Evolutionary conservation across 2,113 vertebrate species (phyloP).

Genomic region (Conger conger): DNA sequence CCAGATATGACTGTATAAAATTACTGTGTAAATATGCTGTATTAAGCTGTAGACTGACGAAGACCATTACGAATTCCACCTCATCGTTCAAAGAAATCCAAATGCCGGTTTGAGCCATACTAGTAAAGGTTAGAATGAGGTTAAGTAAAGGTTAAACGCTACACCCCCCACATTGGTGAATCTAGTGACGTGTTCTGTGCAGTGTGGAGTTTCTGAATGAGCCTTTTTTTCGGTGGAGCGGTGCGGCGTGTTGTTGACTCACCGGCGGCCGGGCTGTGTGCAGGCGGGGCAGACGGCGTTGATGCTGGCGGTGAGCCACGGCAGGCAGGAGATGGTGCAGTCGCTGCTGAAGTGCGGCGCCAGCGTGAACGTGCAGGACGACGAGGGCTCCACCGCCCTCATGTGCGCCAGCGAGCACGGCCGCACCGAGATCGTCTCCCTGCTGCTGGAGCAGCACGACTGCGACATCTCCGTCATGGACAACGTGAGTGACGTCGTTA

Average conservation of each 20-base stretch:
- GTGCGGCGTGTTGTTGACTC: constrained; percentile 7
- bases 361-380: constrained; percentile 83
- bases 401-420: constrained; percentile 96
- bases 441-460: constrained; percentile 82
- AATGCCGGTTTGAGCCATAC: neutral
- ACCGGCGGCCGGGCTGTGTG: neutral
- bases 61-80: too few species aligned
- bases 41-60: too few species aligned
- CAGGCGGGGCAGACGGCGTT: constrained; percentile 91
- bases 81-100: too few species aligned
- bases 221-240: neutral
- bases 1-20: too few species aligned
- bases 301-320: constrained; percentile 91
- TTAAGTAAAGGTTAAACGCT: too few species aligned
- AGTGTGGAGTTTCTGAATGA: neutral
- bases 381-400: constrained; percentile 90
- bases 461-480: constrained; percentile 83
- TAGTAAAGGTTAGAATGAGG: neutral
- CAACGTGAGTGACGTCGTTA: constrained; percentile 69
- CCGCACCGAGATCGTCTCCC: constrained; percentile 78
- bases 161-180: neutral
- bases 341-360: constrained; percentile 82
- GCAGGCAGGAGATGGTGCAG: constrained; percentile 87
- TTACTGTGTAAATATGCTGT: too few species aligned
- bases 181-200: neutral